phyloP scores from a whole-genome alignment of 2,888 invertebrate genomes.

The Cyclophora punctaria region DNA sequence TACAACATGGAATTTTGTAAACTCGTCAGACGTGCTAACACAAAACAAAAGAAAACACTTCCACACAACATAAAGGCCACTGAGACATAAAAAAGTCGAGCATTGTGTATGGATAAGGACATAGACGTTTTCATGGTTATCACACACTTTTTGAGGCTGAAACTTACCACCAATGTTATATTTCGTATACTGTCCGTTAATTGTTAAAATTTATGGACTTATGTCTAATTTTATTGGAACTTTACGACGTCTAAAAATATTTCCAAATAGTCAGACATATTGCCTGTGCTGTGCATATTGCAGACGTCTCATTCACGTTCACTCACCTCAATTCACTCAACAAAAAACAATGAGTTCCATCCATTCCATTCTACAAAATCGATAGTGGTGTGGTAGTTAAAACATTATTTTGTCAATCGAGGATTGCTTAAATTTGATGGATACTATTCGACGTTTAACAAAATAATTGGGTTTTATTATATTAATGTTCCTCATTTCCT shows the following conservation, averaged over 20 bases:
- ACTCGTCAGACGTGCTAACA: constrained; percentile 56
- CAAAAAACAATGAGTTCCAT: constrained; percentile 47
- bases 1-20: constrained; percentile 45
- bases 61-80: constrained; percentile 73
- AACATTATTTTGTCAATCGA: no score
- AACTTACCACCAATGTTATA: constrained; percentile 9
- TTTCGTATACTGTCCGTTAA: no score
- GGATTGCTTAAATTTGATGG: no score
- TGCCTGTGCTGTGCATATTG: constrained; percentile 26
- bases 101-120: constrained; percentile 35
- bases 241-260: constrained; percentile 65
- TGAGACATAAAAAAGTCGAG: constrained; percentile 70
- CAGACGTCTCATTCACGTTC: constrained; percentile 66
- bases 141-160: constrained; percentile 1
- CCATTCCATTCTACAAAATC: constrained; percentile 48
- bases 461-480: no score
- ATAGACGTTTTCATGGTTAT: constrained; percentile 7
- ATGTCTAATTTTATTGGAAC: background rate
- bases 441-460: no score
- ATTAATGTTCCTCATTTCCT: no score
- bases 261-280: constrained; percentile 74
- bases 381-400: constrained; percentile 24
- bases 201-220: no score
- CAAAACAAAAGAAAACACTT: constrained; percentile 72
- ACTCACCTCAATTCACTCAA: constrained; percentile 29